phyloP scores from a whole-genome alignment of 2,797 vertebrate species.

The Xenopus petersii region DNA sequence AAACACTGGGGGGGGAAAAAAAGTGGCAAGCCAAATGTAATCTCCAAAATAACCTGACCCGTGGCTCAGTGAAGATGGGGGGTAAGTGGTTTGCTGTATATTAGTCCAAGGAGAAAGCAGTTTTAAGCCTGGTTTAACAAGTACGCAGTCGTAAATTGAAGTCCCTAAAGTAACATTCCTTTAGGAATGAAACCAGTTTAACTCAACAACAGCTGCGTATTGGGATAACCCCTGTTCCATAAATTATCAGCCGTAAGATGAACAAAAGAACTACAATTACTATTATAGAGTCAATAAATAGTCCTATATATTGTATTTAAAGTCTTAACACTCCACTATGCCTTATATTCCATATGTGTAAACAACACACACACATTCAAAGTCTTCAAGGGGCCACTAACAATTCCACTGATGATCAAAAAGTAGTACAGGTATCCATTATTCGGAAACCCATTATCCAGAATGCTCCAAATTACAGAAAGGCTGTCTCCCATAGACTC shows the following conservation, averaged over 20 bases:
- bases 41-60: slow-evolving; percentile 10
- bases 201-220: slow-evolving; percentile 31
- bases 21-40: slow-evolving; percentile 7
- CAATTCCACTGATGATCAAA: too few relatives aligned
- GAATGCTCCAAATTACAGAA: too few relatives aligned
- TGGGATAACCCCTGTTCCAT: slow-evolving; percentile 6
- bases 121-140: slow-evolving; percentile 41
- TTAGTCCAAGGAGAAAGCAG: slow-evolving; percentile 31
- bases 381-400: too few relatives aligned
- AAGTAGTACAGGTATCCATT: too few relatives aligned
- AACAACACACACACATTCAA: too few relatives aligned
- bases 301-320: too few relatives aligned
- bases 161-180: slow-evolving; percentile 44
- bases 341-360: too few relatives aligned
- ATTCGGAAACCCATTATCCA: too few relatives aligned
- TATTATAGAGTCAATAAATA: too few relatives aligned
- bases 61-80: slow-evolving; percentile 18
- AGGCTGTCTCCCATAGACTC: too few relatives aligned
- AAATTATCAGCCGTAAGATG: slow-evolving; percentile 5
- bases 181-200: slow-evolving; percentile 34
- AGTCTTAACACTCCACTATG: too few relatives aligned
- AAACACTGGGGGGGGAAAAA: slow-evolving; percentile 7
- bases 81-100: slow-evolving; percentile 37
- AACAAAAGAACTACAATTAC: not conserved
- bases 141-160: slow-evolving; percentile 31